Evolutionary conservation across 2,797 vertebrate genomes (phyloP).

Genomic region (Sciaenops ocellatus): DNA sequence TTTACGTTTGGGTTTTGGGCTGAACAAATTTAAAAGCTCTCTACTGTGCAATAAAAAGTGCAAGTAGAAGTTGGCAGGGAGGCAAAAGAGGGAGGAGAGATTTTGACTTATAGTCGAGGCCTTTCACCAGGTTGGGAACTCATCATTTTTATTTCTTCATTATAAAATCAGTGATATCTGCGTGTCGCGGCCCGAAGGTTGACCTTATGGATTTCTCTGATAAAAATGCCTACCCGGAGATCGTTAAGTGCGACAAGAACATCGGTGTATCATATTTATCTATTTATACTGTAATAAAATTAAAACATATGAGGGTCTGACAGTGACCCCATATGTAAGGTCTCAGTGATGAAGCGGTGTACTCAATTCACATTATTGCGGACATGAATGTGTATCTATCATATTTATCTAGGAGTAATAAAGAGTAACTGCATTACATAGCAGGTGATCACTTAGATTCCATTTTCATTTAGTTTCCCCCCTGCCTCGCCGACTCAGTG

Average conservation of each 20-base stretch:
- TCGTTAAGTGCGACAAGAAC: slow-evolving; percentile 67
- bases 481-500: slow-evolving; percentile 59
- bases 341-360: slow-evolving; percentile 69
- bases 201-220: slow-evolving; percentile 74
- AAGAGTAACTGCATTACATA: slow-evolving; percentile 81
- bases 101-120: slow-evolving; percentile 58
- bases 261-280: slow-evolving; percentile 78
- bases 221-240: slow-evolving; percentile 65
- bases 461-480: slow-evolving; percentile 79
- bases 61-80: slow-evolving; percentile 48
- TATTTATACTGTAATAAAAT: slow-evolving; percentile 79
- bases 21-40: slow-evolving; percentile 50
- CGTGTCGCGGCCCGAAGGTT: slow-evolving; percentile 53
- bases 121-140: slow-evolving; percentile 64
- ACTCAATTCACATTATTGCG: slow-evolving; percentile 70
- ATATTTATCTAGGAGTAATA: slow-evolving; percentile 83
- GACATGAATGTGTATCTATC: slow-evolving; percentile 76
- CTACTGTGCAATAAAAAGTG: slow-evolving; percentile 48
- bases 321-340: slow-evolving; percentile 71
- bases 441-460: slow-evolving; percentile 80
- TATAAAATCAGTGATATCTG: slow-evolving; percentile 71
- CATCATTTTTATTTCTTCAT: slow-evolving; percentile 78
- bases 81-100: slow-evolving; percentile 30
- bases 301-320: slow-evolving; percentile 65
- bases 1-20: slow-evolving; percentile 52